These are phyloP conservation scores for Cnemophilus loriae DNA, from an alignment of 2,113 vertebrate genomes.

Conservation along the genomic window DNA sequence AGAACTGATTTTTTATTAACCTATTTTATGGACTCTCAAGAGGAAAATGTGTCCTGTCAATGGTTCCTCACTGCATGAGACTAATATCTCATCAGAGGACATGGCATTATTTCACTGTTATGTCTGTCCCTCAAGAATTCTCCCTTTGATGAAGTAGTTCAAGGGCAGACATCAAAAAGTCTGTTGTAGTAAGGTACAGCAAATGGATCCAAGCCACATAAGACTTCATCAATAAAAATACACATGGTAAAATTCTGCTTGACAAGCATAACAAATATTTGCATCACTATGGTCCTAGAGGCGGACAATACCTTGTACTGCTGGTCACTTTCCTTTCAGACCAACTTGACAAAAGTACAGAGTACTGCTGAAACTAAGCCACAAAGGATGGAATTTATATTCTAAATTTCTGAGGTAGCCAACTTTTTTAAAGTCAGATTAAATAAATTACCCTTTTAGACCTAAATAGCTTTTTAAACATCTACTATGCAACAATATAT, in stretches of 20 bases:
- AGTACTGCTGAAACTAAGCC: not conserved
- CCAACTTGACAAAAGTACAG: not conserved
- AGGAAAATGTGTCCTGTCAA: constrained; percentile 2
- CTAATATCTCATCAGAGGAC: constrained; percentile 20
- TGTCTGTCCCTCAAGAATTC: constrained; percentile 29
- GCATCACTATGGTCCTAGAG: not conserved
- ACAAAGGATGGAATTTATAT: not conserved
- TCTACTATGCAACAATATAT: not conserved
- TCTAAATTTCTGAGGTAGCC: not conserved
- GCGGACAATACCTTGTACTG: not conserved
- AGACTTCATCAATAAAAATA: not conserved
- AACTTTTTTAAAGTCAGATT: not conserved
- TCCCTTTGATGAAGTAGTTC: constrained; percentile 45
- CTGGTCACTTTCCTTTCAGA: not conserved
- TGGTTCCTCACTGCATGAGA: not conserved
- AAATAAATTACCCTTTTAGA: not conserved
- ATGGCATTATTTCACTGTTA: constrained; percentile 23
- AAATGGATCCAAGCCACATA: not conserved
- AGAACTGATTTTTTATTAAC: constrained; percentile 33
- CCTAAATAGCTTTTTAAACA: not conserved
- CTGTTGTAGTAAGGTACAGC: not conserved
- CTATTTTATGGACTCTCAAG: constrained; percentile 38
- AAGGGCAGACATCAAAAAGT: constrained; percentile 32
- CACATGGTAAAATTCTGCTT: not conserved
- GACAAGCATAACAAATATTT: not conserved